Evolutionary conservation across 2,797 vertebrate species (phyloP).

Genomic region (Smutsia gigantea): DNA sequence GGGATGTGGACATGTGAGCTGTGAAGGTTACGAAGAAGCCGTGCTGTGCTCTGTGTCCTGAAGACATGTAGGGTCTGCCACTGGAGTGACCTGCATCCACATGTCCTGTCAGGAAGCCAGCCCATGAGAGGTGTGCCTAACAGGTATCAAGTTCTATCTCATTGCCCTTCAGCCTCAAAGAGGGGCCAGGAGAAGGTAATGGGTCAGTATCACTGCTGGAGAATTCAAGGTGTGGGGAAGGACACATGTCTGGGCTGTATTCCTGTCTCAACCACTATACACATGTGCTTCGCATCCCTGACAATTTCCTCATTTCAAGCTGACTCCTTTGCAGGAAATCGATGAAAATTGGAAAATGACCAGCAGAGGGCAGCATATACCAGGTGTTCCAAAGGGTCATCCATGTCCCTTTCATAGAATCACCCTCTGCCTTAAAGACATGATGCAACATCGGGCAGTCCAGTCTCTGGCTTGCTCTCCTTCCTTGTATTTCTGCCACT

Average conservation of each 20-base stretch:
- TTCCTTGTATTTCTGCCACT: neutral
- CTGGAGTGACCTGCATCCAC: no score
- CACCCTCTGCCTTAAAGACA: neutral
- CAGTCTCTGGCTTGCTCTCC: neutral
- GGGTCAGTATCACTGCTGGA: neutral
- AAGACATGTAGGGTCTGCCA: neutral
- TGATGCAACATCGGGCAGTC: neutral
- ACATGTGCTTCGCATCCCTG: neutral
- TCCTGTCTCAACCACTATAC: neutral
- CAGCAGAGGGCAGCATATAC: neutral
- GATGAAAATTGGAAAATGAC: neutral
- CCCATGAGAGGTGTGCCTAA: neutral
- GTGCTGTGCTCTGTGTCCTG: accelerated
- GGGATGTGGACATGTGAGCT: neutral
- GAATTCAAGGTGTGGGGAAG: neutral
- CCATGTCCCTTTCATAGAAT: neutral
- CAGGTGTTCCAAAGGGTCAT: neutral
- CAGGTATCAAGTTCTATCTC: neutral
- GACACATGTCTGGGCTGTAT: neutral
- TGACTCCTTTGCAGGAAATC: neutral
- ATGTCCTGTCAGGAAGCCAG: neutral
- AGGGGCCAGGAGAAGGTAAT: neutral
- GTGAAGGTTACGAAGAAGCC: neutral
- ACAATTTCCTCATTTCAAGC: neutral
- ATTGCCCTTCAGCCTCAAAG: neutral